Evolutionary conservation across 2,797 vertebrate species (phyloP), one percentile per base, ranked within the genome.

Genomic region (Sciurus carolinensis): DNA sequence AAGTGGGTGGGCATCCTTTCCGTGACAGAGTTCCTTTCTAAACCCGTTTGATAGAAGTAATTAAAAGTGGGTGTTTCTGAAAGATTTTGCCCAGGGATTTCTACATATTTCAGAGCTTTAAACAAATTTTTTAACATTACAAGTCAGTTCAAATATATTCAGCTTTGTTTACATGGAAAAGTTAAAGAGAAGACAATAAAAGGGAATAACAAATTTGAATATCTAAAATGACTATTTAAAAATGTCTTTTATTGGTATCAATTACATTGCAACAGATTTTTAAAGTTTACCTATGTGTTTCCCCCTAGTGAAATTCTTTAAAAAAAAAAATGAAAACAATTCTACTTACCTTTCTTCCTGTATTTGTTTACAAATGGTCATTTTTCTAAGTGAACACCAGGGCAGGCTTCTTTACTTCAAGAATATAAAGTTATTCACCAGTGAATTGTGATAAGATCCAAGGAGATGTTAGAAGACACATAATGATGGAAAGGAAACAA

Each of bases 81-180:
- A 69, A 95, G 89, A n/a, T 95, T 97, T 96, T 73, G 44, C 42
- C 91, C 96, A 75, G 72, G 47, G 4, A 64, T 76, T 95, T 94
- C 81, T 84, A 30, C 87, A 0, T 90, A 94, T 89, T 91, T 62
- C 57, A 79, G 95, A 96, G 97, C 96, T 94, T 95, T 96, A 36
- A 85, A 90, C 33, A 62, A 75, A 87, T 88, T 82, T 94, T 92
- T 83, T 91, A 62, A 71, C 71, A 24, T 80, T 89, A 15, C n/a
- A 82, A 5, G 71, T 92, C 90, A 95, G 44, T 94, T 90, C 42
- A 69, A 52, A 88, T 79, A 42, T 72, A 71, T 80, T 86, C 50
- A 67, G 20, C 80, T 82, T 42, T 42, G n/a, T 76, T 90, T 90
- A 87, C 71, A 69, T 87, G 93, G 69, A 52, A 83, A 91, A 93